These are phyloP conservation scores for Drosophila seguyi DNA, from an alignment of 1,140 invertebrate genomes.

Conservation along the genomic window DNA sequence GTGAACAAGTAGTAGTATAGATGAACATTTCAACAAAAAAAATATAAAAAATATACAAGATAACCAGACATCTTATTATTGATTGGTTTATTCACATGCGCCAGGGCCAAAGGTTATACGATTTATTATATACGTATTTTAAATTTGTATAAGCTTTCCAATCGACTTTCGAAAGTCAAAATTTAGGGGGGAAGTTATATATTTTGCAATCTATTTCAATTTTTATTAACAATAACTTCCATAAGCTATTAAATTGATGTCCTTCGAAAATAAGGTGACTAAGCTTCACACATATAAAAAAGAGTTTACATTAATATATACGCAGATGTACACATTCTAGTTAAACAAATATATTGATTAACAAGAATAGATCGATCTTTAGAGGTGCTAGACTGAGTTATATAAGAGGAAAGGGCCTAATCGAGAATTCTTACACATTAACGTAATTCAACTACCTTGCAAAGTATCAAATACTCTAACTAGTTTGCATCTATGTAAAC, in stretches of 20 bases:
- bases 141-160: neutral
- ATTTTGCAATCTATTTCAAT: neutral
- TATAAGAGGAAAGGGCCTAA: conserved; percentile 33
- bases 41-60: neutral
- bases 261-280: neutral
- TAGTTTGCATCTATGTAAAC: conserved; percentile 44
- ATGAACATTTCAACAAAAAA: conserved; percentile 16
- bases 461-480: conserved; percentile 72
- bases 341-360: conserved; percentile 67
- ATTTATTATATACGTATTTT: conserved; percentile 3
- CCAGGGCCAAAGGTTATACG: conserved; percentile 59
- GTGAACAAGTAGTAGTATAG: conserved; percentile 57
- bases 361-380: conserved; percentile 67
- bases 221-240: neutral
- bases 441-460: conserved; percentile 78
- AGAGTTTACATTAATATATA: neutral
- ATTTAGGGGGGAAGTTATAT: neutral
- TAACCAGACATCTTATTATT: neutral
- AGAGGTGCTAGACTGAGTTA: conserved; percentile 81
- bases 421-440: conserved; percentile 59
- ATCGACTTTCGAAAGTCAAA: neutral
- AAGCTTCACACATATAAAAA: neutral
- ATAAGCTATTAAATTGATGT: neutral
- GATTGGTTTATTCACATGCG: conserved; percentile 16
- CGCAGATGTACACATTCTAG: conserved; percentile 20